Evolutionary conservation across 2,797 vertebrate species (phyloP).

Genomic region (Uromys caudimaculatus): DNA sequence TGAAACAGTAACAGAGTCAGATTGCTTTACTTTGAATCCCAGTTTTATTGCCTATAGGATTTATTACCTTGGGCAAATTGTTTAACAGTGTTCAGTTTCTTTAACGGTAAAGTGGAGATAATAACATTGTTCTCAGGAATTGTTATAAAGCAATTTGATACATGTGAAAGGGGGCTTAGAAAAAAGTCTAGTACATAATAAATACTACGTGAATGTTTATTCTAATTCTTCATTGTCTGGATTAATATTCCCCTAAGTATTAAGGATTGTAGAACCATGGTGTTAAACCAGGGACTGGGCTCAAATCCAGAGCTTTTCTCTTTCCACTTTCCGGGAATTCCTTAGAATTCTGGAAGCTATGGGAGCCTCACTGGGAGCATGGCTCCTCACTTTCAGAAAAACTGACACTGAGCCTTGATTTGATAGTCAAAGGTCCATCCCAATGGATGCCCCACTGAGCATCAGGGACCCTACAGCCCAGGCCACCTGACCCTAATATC

Average conservation of each 20-base stretch:
- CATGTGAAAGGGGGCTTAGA: background rate
- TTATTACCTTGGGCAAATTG: background rate
- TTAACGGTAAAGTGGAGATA: background rate
- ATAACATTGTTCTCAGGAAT: background rate
- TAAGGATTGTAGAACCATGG: background rate
- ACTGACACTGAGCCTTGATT: background rate
- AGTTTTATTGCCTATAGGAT: background rate
- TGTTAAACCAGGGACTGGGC: background rate
- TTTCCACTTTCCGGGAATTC: background rate
- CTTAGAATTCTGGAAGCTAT: background rate
- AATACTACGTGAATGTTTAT: background rate
- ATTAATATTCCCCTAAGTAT: background rate
- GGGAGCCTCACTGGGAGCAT: background rate
- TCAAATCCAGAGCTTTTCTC: background rate
- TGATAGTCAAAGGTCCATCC: background rate
- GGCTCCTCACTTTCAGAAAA: background rate
- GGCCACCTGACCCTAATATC: background rate
- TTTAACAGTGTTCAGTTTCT: conserved; percentile 25
- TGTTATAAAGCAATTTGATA: background rate
- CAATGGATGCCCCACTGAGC: background rate
- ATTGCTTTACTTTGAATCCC: background rate
- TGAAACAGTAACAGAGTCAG: background rate
- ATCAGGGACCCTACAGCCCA: too few relatives aligned
- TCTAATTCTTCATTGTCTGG: background rate
- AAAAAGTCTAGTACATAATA: background rate